Evolutionary conservation across 2,888 invertebrate species (phyloP).

Genomic region (Clostera curtula): DNA sequence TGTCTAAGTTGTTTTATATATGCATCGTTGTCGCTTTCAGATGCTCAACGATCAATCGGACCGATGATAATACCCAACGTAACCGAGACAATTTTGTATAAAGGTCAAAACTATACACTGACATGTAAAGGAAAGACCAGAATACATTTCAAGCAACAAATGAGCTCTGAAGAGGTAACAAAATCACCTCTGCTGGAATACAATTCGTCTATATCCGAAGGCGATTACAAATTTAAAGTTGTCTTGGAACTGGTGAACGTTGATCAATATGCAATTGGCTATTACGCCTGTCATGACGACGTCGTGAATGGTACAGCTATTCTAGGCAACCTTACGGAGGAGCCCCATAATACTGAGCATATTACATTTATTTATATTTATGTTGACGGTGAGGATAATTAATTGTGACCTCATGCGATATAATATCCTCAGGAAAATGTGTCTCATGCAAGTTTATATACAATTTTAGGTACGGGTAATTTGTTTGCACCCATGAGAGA

Average conservation of each 20-base stretch:
- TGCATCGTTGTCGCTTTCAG: slow-evolving; percentile 48
- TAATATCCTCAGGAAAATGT: too few species aligned
- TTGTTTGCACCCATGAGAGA: slow-evolving; percentile 60
- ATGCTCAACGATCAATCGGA: slow-evolving; percentile 41
- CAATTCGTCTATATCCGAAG: slow-evolving; percentile 17
- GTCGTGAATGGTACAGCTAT: slow-evolving; percentile 37
- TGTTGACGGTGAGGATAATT: slow-evolving; percentile 68
- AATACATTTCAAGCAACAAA: slow-evolving; percentile 51
- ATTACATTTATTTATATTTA: slow-evolving; percentile 59
- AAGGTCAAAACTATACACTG: slow-evolving; percentile 55
- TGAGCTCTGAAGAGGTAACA: slow-evolving; percentile 41
- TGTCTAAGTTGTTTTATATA: slow-evolving; percentile 1
- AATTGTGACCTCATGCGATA: too few species aligned
- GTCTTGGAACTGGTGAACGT: slow-evolving; percentile 61
- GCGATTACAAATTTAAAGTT: slow-evolving; percentile 50
- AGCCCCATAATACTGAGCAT: slow-evolving; percentile 48
- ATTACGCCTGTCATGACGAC: slow-evolving; percentile 71
- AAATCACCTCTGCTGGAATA: too few species aligned
- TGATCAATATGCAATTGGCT: slow-evolving; percentile 64
- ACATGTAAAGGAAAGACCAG: slow-evolving; percentile 43
- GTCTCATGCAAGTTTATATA: slow-evolving; percentile 27
- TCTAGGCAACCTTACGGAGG: slow-evolving; percentile 40
- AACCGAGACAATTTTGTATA: slow-evolving; percentile 51
- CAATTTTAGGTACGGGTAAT: slow-evolving; percentile 58
- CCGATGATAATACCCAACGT: slow-evolving; percentile 45